phyloP scores from a whole-genome alignment of 2,113 vertebrate species.

The Scomber japonicus region DNA sequence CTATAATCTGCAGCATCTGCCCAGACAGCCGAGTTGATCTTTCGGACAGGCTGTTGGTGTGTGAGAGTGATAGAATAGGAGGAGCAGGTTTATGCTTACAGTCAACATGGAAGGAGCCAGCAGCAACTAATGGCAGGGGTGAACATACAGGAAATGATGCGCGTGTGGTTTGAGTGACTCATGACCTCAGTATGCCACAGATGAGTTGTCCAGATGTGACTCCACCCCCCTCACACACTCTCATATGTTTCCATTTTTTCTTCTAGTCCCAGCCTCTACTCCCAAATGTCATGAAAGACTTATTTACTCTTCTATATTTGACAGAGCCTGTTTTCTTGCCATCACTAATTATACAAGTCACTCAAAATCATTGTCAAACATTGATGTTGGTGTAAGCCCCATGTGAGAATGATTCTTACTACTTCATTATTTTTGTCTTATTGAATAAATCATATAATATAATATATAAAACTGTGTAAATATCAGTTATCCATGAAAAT shows the following conservation, averaged over 20 bases:
- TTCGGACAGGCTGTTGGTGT: constrained; percentile 28
- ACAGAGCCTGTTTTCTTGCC: not conserved
- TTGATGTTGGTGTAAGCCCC: not conserved
- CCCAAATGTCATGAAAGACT: constrained; percentile 8
- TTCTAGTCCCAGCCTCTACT: not conserved
- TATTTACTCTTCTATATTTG: constrained; percentile 20
- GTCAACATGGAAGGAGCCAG: constrained; percentile 35
- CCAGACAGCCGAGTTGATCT: constrained; percentile 30
- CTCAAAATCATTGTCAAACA: not conserved
- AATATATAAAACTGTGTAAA: not conserved
- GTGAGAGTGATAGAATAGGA: constrained; percentile 47
- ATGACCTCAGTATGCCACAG: constrained; percentile 76
- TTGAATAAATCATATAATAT: not conserved
- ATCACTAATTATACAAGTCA: not conserved
- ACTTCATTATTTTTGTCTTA: not conserved
- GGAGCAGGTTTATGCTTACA: constrained; percentile 47
- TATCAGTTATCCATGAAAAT: too few species aligned
- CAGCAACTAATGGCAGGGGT: constrained; percentile 48
- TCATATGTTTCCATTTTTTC: constrained; percentile 31
- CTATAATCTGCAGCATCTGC: constrained; percentile 17
- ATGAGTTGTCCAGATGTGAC: constrained; percentile 78
- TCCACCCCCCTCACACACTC: constrained; percentile 9
- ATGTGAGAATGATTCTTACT: not conserved
- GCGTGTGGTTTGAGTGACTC: constrained; percentile 73
- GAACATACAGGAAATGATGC: constrained; percentile 77